These are phyloP conservation scores for Lynx canadensis DNA, from an alignment of 2,113 vertebrate genomes.

Conservation along the genomic window DNA sequence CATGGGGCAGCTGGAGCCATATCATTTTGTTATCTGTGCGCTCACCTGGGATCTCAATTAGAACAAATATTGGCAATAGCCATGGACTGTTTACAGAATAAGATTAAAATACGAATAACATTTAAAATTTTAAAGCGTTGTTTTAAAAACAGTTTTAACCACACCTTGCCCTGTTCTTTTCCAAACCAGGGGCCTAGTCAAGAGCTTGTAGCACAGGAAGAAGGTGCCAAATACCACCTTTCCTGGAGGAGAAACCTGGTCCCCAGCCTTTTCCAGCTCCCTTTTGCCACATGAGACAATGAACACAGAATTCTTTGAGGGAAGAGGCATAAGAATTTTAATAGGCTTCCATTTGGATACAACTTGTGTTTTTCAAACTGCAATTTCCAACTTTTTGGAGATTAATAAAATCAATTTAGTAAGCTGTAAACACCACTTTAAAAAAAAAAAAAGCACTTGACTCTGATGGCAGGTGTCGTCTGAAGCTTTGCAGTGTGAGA, in stretches of 20 bases:
- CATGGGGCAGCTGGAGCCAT: background rate
- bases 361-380: slow-evolving; percentile 11
- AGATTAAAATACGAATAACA: background rate
- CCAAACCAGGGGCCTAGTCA: background rate
- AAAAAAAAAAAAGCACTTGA: background rate
- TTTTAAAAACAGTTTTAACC: background rate
- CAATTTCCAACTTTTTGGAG: background rate
- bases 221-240: background rate
- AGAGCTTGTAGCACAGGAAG: background rate
- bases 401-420: background rate
- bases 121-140: background rate
- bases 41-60: background rate
- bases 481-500: background rate
- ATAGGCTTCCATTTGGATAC: background rate
- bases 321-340: background rate
- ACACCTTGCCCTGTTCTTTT: background rate
- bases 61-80: background rate
- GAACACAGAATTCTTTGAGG: background rate
- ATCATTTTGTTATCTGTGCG: background rate
- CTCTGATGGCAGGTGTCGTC: background rate
- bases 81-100: background rate
- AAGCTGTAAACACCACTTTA: background rate
- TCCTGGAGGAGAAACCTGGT: background rate
- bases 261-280: background rate
- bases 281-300: background rate